These are phyloP conservation scores for Periphyllus acericola DNA, from an alignment of 2,888 invertebrate species.

Conservation along the genomic window DNA sequence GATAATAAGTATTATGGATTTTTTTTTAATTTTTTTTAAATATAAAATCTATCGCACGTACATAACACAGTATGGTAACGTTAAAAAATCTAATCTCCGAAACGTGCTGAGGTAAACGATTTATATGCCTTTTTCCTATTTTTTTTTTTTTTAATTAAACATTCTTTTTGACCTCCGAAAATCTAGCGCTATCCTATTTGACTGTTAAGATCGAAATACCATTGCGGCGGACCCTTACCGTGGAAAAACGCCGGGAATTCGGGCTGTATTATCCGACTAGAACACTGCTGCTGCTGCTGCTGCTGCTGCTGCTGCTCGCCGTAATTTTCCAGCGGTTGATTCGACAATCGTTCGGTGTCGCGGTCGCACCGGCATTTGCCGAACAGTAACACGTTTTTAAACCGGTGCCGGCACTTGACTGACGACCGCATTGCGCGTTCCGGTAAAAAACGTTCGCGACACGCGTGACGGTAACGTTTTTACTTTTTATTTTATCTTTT, in stretches of 20 bases:
- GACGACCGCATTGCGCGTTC: conserved; percentile 2
- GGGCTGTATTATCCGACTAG: background rate
- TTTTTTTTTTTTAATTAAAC: background rate
- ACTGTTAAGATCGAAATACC: background rate
- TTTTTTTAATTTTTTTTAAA: too few species aligned
- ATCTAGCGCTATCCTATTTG: background rate
- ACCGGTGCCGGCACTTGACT: conserved; percentile 36
- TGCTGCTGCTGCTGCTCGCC: background rate
- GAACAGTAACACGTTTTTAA: conserved; percentile 16
- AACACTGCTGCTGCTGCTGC: background rate
- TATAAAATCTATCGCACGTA: too few species aligned
- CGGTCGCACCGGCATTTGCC: background rate
- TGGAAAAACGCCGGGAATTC: background rate
- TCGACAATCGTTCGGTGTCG: background rate
- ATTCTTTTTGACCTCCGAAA: background rate
- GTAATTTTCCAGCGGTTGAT: background rate
- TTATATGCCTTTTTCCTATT: too few species aligned
- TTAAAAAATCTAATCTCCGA: too few species aligned
- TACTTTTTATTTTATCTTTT: background rate
- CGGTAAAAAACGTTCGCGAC: background rate
- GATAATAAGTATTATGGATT: too few species aligned
- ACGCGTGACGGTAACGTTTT: background rate
- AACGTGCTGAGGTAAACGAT: background rate
- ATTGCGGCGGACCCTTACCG: background rate
- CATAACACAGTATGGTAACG: too few species aligned